Evolutionary conservation across 1,140 invertebrate species (phyloP).

Genomic region (Hirudo medicinalis): DNA sequence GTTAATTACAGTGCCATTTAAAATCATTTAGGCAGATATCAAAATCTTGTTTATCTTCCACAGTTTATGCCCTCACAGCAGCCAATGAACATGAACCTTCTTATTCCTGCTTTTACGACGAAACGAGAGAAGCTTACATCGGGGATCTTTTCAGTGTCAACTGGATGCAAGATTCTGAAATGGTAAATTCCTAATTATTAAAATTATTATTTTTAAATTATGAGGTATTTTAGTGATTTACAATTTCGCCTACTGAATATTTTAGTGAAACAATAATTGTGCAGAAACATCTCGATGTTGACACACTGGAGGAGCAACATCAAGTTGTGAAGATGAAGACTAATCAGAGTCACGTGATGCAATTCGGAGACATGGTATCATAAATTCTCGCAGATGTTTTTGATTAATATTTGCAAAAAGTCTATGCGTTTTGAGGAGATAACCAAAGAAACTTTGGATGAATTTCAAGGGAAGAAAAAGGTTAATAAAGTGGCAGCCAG

Average conservation of each 20-base stretch:
- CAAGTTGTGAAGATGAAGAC: constrained; percentile 48
- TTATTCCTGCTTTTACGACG: constrained; percentile 51
- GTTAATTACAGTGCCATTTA: not conserved
- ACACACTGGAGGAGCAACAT: constrained; percentile 49
- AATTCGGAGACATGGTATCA: constrained; percentile 46
- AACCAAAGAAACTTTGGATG: not conserved
- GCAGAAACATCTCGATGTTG: constrained; percentile 44
- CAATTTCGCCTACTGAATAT: not conserved
- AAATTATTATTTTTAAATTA: not conserved
- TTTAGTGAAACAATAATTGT: constrained; percentile 22
- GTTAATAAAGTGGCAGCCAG: not conserved
- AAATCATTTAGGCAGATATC: not conserved
- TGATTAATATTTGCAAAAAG: too few relatives aligned
- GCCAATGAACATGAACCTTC: constrained; percentile 50
- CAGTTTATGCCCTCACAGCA: constrained; percentile 55
- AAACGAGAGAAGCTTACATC: constrained; percentile 44
- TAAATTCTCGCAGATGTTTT: not conserved
- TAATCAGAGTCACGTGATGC: constrained; percentile 49
- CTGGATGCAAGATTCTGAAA: constrained; percentile 56
- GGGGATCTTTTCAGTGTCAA: constrained; percentile 54
- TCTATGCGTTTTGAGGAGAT: too few relatives aligned
- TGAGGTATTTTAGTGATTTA: not conserved
- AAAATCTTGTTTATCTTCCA: constrained; percentile 25
- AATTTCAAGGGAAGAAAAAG: not conserved
- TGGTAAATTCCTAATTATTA: constrained; percentile 31